A percentile compares a stretch with the other conserved stretches of the same genome.
Conservation (phyloP, 30 jellyfish, hydroid and myxozoan genomes). For the Morbakka virulenta region DNA sequence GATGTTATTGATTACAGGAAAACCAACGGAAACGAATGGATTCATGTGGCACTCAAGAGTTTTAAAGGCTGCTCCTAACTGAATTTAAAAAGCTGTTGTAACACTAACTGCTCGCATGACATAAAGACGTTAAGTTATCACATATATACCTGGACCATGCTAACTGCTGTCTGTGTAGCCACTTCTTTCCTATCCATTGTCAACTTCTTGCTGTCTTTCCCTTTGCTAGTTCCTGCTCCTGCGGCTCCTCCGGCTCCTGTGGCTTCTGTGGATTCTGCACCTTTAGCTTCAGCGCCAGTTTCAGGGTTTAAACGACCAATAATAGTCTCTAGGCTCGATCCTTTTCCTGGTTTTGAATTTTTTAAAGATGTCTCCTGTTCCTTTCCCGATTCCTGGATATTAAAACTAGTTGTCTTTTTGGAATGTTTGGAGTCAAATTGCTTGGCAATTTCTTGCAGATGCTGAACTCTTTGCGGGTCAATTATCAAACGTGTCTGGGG, state of each 20-base stretch:
- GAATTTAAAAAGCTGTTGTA: no score
- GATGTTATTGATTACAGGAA: no score
- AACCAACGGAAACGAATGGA: no score
- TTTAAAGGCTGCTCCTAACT: no score
- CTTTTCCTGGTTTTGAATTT: slow-evolving; percentile 15
- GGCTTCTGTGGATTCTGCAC: background rate
- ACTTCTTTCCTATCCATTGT: background rate
- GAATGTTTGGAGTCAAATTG: background rate
- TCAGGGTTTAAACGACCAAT: slow-evolving; percentile 58
- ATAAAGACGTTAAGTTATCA: no score
- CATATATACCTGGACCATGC: background rate
- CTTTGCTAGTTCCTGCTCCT: background rate
- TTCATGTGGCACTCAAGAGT: no score
- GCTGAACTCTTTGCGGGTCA: background rate
- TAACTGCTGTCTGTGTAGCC: background rate
- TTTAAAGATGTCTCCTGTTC: slow-evolving; percentile 14
- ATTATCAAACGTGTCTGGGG: background rate
- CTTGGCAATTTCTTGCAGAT: background rate
- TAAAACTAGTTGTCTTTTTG: background rate
- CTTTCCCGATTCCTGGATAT: background rate
- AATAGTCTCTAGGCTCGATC: slow-evolving; percentile 59
- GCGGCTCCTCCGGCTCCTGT: no score
- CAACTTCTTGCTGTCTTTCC: background rate
- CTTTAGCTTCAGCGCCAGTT: background rate
- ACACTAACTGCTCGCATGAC: no score